A percentile compares a stretch with the other conserved stretches of the same genome.
phyloP scores from a whole-genome alignment of 2,113 vertebrate species.

The Crypturellus undulatus region DNA sequence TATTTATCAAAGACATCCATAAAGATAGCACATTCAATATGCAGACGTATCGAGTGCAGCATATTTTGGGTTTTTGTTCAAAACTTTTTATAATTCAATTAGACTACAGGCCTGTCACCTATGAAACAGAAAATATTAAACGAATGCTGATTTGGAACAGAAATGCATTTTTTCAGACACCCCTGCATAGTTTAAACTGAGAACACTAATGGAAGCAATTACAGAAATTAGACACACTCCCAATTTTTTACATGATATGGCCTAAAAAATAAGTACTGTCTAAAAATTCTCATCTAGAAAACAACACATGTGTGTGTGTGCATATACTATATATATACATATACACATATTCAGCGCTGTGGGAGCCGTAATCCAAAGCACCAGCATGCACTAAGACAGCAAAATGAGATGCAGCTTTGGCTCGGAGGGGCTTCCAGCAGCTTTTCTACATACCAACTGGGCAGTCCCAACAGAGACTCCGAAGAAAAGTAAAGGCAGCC shows the following conservation, averaged over 20 bases:
- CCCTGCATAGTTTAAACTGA: neutral
- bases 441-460: too few relatives aligned
- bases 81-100: accelerated
- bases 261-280: accelerated
- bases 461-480: accelerated
- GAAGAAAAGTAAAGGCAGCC: too few relatives aligned
- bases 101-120: neutral
- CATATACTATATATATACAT: too few relatives aligned
- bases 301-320: neutral
- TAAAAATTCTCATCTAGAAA: neutral
- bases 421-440: too few relatives aligned
- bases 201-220: accelerated
- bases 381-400: too few relatives aligned
- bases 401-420: too few relatives aligned
- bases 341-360: neutral
- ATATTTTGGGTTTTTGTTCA: neutral
- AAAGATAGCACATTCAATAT: too few relatives aligned
- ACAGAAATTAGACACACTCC: neutral
- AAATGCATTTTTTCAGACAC: neutral
- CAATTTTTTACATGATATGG: neutral
- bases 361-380: neutral
- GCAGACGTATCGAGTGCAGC: too few relatives aligned
- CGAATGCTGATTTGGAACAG: neutral
- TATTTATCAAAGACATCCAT: neutral
- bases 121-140: neutral